Conservation (phyloP, 1,140 invertebrate species). For the Bombus impatiens region DNA sequence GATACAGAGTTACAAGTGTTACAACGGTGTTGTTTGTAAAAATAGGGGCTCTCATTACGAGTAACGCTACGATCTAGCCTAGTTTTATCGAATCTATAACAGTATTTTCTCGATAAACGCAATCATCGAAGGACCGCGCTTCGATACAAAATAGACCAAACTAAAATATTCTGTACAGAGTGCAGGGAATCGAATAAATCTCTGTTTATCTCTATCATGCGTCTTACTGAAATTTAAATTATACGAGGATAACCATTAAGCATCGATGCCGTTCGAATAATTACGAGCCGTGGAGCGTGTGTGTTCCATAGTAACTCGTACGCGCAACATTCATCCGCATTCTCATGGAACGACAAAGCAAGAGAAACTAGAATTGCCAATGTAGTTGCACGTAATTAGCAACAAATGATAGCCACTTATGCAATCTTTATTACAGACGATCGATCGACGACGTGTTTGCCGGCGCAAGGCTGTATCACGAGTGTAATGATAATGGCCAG, state of each 20-base stretch:
- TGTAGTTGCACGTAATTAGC: slow-evolving; percentile 12
- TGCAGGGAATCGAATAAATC: neutral
- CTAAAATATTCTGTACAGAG: neutral
- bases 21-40: slow-evolving; percentile 53
- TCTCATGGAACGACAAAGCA: neutral
- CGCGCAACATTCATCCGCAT: neutral
- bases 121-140: neutral
- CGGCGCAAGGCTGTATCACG: slow-evolving; percentile 2
- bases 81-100: slow-evolving; percentile 20
- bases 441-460: slow-evolving; percentile 4
- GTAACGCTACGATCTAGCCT: neutral
- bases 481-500: slow-evolving; percentile 59
- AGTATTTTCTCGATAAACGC: neutral
- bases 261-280: neutral
- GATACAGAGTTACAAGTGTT: slow-evolving; percentile 44
- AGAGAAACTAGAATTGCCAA: neutral
- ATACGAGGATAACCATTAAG: neutral
- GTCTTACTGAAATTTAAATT: neutral
- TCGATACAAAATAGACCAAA: neutral
- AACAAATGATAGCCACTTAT: neutral
- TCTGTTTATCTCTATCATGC: neutral
- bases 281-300: neutral
- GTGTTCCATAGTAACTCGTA: neutral
- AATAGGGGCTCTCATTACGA: slow-evolving; percentile 39
- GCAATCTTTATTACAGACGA: slow-evolving; percentile 23